Conservation (phyloP, 2,888 invertebrate genomes). For the Tineola bisselliella region DNA sequence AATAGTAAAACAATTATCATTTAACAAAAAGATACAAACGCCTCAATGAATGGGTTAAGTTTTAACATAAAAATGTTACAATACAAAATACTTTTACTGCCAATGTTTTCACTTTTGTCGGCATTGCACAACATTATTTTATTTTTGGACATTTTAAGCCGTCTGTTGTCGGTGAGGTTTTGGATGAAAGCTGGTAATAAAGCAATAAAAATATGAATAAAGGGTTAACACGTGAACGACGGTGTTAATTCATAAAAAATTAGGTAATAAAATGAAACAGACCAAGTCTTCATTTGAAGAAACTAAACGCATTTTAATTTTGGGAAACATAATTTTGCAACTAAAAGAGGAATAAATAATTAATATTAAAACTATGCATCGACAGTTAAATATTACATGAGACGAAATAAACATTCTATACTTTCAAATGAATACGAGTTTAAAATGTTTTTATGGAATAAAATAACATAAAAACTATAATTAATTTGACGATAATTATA, state of each 20-base stretch:
- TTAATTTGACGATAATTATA: too few relatives aligned
- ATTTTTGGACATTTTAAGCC: conserved; percentile 18
- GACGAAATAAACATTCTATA: too few relatives aligned
- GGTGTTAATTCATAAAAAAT: conserved; percentile 48
- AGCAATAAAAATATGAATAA: conserved; percentile 46
- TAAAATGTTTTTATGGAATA: too few relatives aligned
- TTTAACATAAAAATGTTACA: conserved; percentile 20
- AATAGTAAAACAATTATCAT: conserved; percentile 23
- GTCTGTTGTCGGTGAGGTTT: conserved; percentile 16
- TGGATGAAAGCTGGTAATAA: conserved; percentile 34
- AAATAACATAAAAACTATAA: too few relatives aligned
- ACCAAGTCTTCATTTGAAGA: background rate
- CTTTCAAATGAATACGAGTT: too few relatives aligned
- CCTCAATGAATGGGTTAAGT: conserved; percentile 26
- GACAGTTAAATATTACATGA: too few relatives aligned
- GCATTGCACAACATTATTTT: conserved; percentile 40
- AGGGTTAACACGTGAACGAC: conserved; percentile 47
- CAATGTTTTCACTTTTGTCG: conserved; percentile 60
- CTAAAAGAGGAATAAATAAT: too few relatives aligned
- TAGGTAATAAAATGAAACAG: background rate
- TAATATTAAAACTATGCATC: too few relatives aligned
- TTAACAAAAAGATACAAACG: conserved; percentile 21
- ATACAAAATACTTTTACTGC: conserved; percentile 40
- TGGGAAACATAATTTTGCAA: too few relatives aligned
- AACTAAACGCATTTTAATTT: too few relatives aligned